Percentiles rank a stretch among this genome's conserved stretches.
phyloP scores from a whole-genome alignment of 2,113 vertebrate species.

The Octodon degus region DNA sequence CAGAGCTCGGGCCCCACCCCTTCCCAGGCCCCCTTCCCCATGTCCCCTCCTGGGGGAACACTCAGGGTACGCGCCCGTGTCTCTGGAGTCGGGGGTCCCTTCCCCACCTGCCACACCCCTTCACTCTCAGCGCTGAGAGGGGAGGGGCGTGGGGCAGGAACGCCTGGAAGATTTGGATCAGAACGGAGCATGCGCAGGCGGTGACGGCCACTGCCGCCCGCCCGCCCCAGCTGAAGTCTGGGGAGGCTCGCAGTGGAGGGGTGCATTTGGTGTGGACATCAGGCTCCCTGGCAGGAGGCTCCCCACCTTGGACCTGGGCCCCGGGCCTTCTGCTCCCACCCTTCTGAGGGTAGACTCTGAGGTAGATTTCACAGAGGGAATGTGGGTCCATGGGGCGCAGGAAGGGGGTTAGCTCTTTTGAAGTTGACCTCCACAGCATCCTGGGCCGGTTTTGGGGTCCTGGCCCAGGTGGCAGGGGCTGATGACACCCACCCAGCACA shows the following conservation, averaged over 20 bases:
- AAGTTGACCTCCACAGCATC: slow-evolving; percentile 74
- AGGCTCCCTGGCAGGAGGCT: slow-evolving; percentile 57
- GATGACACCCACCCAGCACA: slow-evolving; percentile 41
- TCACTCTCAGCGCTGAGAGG: slow-evolving; percentile 6
- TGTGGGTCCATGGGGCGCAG: neutral
- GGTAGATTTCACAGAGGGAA: slow-evolving; percentile 85
- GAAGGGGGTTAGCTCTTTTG: slow-evolving; percentile 78
- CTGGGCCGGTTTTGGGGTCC: slow-evolving; percentile 64
- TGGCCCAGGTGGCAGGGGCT: slow-evolving; percentile 51
- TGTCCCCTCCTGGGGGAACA: slow-evolving; percentile 58
- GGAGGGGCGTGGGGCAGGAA: neutral
- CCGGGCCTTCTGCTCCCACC: slow-evolving; percentile 69
- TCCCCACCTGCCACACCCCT: slow-evolving; percentile 27
- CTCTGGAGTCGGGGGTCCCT: slow-evolving; percentile 72
- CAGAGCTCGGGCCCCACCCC: slow-evolving; percentile 67
- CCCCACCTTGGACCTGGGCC: slow-evolving; percentile 67
- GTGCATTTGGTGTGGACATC: slow-evolving; percentile 54
- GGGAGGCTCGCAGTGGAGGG: slow-evolving; percentile 48
- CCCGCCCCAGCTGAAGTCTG: neutral
- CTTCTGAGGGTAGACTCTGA: slow-evolving; percentile 83
- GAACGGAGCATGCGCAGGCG: slow-evolving; percentile 63
- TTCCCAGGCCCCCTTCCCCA: slow-evolving; percentile 53
- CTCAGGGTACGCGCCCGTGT: slow-evolving; percentile 59
- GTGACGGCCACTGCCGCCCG: neutral
- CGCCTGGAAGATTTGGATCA: slow-evolving; percentile 77